Evolutionary conservation across 2,888 invertebrate genomes (phyloP), one percentile per base, ranked within the genome.

Genomic region (Allacma fusca): DNA sequence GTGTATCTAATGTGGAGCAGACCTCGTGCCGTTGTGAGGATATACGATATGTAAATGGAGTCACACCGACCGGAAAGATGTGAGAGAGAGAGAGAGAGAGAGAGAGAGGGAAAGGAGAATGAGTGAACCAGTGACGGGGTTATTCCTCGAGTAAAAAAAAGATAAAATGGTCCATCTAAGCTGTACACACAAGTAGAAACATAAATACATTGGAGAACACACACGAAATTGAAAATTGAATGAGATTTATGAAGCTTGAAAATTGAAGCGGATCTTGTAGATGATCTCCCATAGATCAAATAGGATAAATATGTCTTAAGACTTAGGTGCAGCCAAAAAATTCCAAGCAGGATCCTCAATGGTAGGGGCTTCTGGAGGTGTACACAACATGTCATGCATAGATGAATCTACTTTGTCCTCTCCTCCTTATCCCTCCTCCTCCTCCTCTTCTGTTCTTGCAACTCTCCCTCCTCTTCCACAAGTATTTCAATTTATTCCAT

Each of bases 241-340:
- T 72, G 72, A 59, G 72, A 72, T 72, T 72, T 29, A 72, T 72
- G 72, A 72, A 72, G 72, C 72, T 62, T 72, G 72, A 59, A 72
- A 62, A 72, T 59, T 70, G 70, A 29, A 62, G 29, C 72, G 72
- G 72, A 72, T 72, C 72, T 72, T 72, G 12, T 59, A 72, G 72
- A 72, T 72, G 72, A 72, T 72, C 72, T 72, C 59, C 62, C 59
- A 72, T 72, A 72, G 72, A 72, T 72, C 72, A 72, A 72, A 72
- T 62, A 21, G 72, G 72, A 72, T 72, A 72, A 72, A 72, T 72
- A 59, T 72, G 72, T 72, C 72, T 72, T 28, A 59, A 72, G 59
- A 28, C 72, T 72, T 62, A 72, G 71, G 28, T 59, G 59, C 59
- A 59, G n/a, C 59, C 59, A 19, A 59, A 59, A 59, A 59, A 19